Evolutionary conservation across 2,113 vertebrate genomes (phyloP).

Genomic region (Oncorhynchus mykiss): DNA sequence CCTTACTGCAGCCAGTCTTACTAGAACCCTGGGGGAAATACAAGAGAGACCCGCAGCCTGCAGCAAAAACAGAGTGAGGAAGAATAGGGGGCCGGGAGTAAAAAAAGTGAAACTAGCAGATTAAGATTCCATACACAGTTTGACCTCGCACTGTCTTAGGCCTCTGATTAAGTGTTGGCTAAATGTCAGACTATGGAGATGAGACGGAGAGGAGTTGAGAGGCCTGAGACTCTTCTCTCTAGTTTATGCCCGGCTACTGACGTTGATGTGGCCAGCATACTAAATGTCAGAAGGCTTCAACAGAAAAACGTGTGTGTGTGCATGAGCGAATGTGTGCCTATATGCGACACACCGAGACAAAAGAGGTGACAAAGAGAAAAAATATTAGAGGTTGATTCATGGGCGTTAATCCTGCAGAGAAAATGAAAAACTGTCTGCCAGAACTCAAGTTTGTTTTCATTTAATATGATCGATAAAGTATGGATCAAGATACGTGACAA

Average conservation of each 20-base stretch:
- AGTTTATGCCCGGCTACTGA: conserved; percentile 24
- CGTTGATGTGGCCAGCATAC: conserved; percentile 34
- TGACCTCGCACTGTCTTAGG: conserved; percentile 45
- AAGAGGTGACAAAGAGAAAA: not conserved
- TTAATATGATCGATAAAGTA: not conserved
- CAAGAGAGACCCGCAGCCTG: too few relatives aligned
- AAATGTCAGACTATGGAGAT: conserved; percentile 67
- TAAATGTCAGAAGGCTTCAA: conserved; percentile 25
- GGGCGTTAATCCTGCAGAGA: not conserved
- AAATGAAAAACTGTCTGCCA: not conserved
- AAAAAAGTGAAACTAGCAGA: conserved; percentile 31
- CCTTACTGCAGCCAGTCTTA: too few relatives aligned
- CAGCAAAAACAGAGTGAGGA: conserved; percentile 7
- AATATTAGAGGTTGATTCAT: not conserved
- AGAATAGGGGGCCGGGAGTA: conserved; percentile 11
- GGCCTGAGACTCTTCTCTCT: conserved; percentile 16
- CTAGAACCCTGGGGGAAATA: too few relatives aligned
- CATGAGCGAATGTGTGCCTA: not conserved
- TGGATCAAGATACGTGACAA: not conserved
- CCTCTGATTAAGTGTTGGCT: conserved; percentile 54
- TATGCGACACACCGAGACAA: not conserved
- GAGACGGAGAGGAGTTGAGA: conserved; percentile 34
- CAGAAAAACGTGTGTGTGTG: too few relatives aligned
- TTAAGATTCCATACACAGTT: conserved; percentile 69
- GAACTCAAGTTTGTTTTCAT: not conserved